Conservation (phyloP, 2,888 invertebrate species). For the Toxonevra muliebris region DNA sequence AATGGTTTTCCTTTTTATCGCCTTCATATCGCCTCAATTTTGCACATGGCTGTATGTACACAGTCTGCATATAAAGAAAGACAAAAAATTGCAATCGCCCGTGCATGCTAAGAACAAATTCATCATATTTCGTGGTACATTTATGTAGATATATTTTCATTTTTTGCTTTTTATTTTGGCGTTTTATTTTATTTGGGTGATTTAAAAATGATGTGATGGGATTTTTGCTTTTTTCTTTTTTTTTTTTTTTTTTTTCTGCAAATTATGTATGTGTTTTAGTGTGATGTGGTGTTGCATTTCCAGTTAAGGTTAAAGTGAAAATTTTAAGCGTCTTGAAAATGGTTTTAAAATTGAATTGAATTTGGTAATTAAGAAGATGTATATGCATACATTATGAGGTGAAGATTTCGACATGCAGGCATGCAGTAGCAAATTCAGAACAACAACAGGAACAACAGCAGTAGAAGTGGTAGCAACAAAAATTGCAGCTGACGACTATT, state of each 20-base stretch:
- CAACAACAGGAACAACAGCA: background rate
- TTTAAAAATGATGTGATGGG: conserved; percentile 8
- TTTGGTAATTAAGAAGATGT: conserved; percentile 34
- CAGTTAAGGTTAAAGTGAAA: conserved; percentile 32
- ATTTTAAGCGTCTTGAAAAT: conserved; percentile 35
- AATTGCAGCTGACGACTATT: background rate
- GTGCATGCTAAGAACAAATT: conserved; percentile 45
- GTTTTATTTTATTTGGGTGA: conserved; percentile 8
- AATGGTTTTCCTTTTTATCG: too few relatives aligned
- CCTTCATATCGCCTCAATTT: too few relatives aligned
- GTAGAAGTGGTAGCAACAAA: background rate
- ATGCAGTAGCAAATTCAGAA: background rate
- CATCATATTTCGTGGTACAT: conserved; percentile 41
- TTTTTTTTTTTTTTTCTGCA: conserved; percentile 9
- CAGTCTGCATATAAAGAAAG: conserved; percentile 6
- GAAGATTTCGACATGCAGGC: too few relatives aligned
- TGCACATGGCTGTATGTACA: background rate
- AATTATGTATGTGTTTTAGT: conserved; percentile 15
- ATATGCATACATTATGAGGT: conserved; percentile 15
- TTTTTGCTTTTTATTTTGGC: conserved; percentile 12
- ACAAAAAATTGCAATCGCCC: conserved; percentile 33
- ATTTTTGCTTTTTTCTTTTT: conserved; percentile 12
- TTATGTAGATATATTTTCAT: conserved; percentile 21
- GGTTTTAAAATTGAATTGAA: conserved; percentile 37
- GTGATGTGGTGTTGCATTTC: background rate